phyloP scores from a whole-genome alignment of 2,113 vertebrate genomes.

The Brienomyrus brachyistius region DNA sequence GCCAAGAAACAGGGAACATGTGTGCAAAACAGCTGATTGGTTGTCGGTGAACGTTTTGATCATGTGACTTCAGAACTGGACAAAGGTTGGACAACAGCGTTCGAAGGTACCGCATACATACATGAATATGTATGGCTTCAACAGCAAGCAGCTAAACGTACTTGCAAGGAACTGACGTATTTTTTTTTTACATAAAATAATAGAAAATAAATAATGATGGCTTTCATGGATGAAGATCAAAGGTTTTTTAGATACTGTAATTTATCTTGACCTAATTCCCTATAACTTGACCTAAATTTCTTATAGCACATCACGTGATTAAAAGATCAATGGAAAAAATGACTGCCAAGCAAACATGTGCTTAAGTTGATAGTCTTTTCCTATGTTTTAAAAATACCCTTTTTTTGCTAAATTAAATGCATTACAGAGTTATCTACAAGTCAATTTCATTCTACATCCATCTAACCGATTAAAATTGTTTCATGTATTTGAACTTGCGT shows the following conservation, averaged over 20 bases:
- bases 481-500: constrained; percentile 12
- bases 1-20: background rate
- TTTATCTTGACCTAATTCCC: background rate
- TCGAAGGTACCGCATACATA: background rate
- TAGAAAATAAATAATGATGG: background rate
- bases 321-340: background rate
- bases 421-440: constrained; percentile 15
- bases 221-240: background rate
- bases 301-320: constrained; percentile 4
- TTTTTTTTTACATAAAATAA: background rate
- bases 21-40: background rate
- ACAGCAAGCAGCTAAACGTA: background rate
- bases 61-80: background rate
- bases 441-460: background rate
- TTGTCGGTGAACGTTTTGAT: background rate
- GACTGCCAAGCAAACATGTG: constrained; percentile 23
- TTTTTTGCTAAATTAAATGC: constrained; percentile 14
- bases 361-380: constrained; percentile 3
- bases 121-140: background rate
- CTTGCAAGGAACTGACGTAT: background rate
- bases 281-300: constrained; percentile 8
- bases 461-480: background rate
- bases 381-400: background rate
- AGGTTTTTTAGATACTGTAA: background rate
- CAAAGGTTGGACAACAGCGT: background rate